These are phyloP conservation scores for Coracopsis vasa DNA, from an alignment of 2,113 vertebrate species.

Conservation along the genomic window DNA sequence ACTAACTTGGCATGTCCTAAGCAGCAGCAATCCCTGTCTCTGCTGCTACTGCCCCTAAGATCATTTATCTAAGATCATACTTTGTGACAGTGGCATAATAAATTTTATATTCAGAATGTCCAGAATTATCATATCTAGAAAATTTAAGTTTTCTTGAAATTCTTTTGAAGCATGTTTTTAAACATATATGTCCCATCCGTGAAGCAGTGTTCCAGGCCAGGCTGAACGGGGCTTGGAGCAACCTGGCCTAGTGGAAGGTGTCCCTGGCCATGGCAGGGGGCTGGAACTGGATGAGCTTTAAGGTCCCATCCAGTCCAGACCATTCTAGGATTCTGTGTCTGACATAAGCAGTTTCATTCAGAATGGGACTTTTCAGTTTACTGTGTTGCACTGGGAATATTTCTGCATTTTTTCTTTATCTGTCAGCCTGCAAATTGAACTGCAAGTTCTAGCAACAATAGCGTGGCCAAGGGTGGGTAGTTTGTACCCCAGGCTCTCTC, in stretches of 20 bases:
- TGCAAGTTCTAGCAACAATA: neutral
- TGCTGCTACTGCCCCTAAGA: neutral
- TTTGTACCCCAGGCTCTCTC: neutral
- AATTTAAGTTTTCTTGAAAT: neutral
- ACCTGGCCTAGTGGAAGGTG: neutral
- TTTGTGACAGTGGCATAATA: neutral
- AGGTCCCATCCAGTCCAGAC: neutral
- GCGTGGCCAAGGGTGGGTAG: neutral
- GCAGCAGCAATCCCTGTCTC: neutral
- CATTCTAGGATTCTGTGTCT: neutral
- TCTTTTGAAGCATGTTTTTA: neutral
- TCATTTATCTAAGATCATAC: neutral
- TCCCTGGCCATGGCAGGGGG: neutral
- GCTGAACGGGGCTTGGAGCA: neutral
- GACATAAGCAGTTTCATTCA: neutral
- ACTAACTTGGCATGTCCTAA: neutral
- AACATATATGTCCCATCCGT: neutral
- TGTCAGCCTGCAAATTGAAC: neutral
- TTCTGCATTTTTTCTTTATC: neutral
- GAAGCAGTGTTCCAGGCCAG: neutral
- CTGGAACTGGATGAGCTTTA: neutral
- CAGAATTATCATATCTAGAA: neutral
- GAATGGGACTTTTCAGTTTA: neutral
- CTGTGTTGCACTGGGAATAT: neutral
- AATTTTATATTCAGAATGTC: neutral